A percentile compares a stretch with the other conserved stretches of the same genome.
phyloP scores from a whole-genome alignment of 2,888 invertebrate species.

The Polietes domitor region DNA sequence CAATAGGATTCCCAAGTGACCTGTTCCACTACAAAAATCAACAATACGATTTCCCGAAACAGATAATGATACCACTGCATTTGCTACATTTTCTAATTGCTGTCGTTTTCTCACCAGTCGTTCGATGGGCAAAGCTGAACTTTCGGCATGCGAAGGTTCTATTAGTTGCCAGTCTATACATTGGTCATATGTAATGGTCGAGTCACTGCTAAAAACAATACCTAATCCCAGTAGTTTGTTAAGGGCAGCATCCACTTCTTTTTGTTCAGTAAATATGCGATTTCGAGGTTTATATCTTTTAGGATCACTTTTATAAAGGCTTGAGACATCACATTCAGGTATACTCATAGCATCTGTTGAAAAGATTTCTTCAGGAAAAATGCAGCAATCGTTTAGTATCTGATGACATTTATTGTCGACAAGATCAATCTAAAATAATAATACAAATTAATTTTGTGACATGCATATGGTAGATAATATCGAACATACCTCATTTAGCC shows the following conservation, averaged over 20 bases:
- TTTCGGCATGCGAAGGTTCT: slow-evolving; percentile 88
- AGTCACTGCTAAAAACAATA: slow-evolving; percentile 73
- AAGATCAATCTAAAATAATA: slow-evolving; percentile 74
- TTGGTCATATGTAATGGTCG: slow-evolving; percentile 70
- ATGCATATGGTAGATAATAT: not conserved
- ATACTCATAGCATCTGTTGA: slow-evolving; percentile 68
- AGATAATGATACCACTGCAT: slow-evolving; percentile 88
- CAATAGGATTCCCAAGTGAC: slow-evolving; percentile 93
- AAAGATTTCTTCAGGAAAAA: slow-evolving; percentile 30
- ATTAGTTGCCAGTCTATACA: slow-evolving; percentile 85
- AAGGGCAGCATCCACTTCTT: slow-evolving; percentile 85
- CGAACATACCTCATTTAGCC: slow-evolving; percentile 82
- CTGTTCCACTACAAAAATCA: slow-evolving; percentile 97
- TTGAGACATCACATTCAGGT: slow-evolving; percentile 75
- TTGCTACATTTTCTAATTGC: slow-evolving; percentile 92
- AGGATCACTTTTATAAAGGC: slow-evolving; percentile 86
- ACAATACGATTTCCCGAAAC: slow-evolving; percentile 87
- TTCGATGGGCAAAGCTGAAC: slow-evolving; percentile 89
- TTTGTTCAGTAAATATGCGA: slow-evolving; percentile 88
- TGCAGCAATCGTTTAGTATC: slow-evolving; percentile 70
- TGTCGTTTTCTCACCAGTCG: slow-evolving; percentile 90
- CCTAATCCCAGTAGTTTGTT: slow-evolving; percentile 75
- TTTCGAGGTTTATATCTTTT: slow-evolving; percentile 88
- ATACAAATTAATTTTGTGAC: not conserved
- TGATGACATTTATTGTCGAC: slow-evolving; percentile 73